Conservation (phyloP, 2,113 vertebrate species). For the Marmota flaviventris region DNA sequence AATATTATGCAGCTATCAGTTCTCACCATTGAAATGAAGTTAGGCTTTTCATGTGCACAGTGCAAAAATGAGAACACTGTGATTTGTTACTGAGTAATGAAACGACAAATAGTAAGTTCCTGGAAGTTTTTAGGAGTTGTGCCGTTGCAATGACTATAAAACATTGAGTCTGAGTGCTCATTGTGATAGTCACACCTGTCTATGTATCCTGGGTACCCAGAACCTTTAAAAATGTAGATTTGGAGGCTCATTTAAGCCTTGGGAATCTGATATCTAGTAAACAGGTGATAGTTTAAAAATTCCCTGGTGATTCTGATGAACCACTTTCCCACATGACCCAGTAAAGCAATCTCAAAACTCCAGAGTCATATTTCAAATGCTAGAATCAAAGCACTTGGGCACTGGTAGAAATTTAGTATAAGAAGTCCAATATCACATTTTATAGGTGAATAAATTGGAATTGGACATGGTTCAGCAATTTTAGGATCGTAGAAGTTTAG, state of each 20-base stretch:
- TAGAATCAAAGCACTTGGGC: slow-evolving; percentile 36
- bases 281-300: slow-evolving; percentile 4
- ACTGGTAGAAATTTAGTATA: background rate
- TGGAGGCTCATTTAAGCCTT: background rate
- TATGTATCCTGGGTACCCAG: background rate
- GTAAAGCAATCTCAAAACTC: slow-evolving; percentile 32
- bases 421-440: background rate
- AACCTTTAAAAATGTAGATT: slow-evolving; percentile 7
- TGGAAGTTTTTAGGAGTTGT: background rate
- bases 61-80: slow-evolving; percentile 24
- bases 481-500: background rate
- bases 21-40: slow-evolving; percentile 47
- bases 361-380: slow-evolving; percentile 39
- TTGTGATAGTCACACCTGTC: background rate
- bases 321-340: background rate
- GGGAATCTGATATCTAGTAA: background rate
- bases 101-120: slow-evolving; percentile 32
- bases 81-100: slow-evolving; percentile 54
- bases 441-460: slow-evolving; percentile 10
- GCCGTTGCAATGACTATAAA: background rate
- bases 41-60: slow-evolving; percentile 58
- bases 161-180: background rate
- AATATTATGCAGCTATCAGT: slow-evolving; percentile 59
- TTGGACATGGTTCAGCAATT: background rate
- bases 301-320: slow-evolving; percentile 13